These are phyloP conservation scores for Chromoteleia sp. DNA, from an alignment of 2,888 invertebrate genomes.

Conservation along the genomic window DNA sequence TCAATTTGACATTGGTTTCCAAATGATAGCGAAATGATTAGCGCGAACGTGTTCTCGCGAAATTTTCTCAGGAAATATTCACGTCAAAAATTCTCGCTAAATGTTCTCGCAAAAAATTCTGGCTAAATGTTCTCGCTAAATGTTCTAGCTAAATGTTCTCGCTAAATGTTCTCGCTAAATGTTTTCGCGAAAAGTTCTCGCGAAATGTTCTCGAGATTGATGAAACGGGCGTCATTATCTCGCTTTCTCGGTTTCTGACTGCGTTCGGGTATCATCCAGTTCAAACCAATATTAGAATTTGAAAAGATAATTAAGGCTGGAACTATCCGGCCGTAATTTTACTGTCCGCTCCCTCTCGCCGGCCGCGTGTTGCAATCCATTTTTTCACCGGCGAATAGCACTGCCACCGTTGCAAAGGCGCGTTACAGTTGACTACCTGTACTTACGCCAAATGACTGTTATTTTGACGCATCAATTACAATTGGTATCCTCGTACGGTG, in stretches of 20 bases:
- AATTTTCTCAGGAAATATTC: too few species aligned
- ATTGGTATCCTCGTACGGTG: constrained; percentile 3
- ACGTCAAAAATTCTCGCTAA: too few species aligned
- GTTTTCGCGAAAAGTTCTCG: too few species aligned
- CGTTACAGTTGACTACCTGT: constrained; percentile 56
- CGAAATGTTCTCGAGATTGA: too few species aligned
- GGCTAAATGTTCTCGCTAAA: too few species aligned
- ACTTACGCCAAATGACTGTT: constrained; percentile 56
- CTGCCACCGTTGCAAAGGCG: constrained; percentile 49
- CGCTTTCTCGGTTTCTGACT: background rate
- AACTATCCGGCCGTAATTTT: constrained; percentile 38
- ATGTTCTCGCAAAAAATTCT: too few species aligned
- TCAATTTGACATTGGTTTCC: too few species aligned
- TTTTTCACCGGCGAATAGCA: constrained; percentile 31
- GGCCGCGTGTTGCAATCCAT: constrained; percentile 32
- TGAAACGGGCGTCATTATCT: background rate
- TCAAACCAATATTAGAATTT: constrained; percentile 33
- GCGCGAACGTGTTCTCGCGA: too few species aligned
- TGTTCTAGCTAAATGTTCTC: too few species aligned
- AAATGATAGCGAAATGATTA: too few species aligned
- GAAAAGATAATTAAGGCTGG: constrained; percentile 43
- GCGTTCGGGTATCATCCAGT: constrained; percentile 26
- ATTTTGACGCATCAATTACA: constrained; percentile 63
- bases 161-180: too few species aligned
- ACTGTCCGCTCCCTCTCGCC: constrained; percentile 25